These are phyloP conservation scores for Amblyornis subalaris DNA, from an alignment of 2,113 vertebrate genomes.

Conservation along the genomic window DNA sequence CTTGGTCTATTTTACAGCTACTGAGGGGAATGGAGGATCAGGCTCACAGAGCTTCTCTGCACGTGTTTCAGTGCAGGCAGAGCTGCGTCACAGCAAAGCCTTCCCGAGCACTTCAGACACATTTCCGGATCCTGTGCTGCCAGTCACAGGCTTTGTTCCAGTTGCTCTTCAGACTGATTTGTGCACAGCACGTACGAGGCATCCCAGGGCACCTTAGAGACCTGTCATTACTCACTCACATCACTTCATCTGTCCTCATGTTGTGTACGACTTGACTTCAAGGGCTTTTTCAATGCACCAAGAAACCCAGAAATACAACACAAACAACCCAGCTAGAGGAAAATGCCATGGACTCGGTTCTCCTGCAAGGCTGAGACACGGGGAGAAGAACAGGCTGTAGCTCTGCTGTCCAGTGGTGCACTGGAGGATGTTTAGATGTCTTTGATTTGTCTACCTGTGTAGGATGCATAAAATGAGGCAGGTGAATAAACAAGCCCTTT, in stretches of 20 bases:
- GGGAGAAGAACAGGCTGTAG: background rate
- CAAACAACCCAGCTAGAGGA: background rate
- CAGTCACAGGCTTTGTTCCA: background rate
- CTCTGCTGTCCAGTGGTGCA: no score
- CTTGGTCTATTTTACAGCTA: background rate
- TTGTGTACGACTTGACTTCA: background rate
- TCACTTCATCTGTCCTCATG: background rate
- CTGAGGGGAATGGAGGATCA: background rate
- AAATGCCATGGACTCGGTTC: accelerated
- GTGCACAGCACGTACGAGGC: accelerated
- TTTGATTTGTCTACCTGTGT: background rate
- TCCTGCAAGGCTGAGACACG: background rate
- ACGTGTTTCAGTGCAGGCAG: background rate
- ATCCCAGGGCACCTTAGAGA: background rate
- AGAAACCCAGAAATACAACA: background rate
- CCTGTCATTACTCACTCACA: background rate
- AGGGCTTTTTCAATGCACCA: background rate
- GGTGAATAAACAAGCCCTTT: background rate
- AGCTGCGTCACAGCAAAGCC: background rate
- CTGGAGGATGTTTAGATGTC: background rate
- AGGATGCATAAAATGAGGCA: background rate
- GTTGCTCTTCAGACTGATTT: background rate
- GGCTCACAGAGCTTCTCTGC: background rate
- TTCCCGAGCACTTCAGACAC: background rate
- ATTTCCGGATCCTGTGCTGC: background rate